A percentile compares a stretch with the other conserved stretches of the same genome.
Conservation (phyloP, 1,140 invertebrate species). For the Camponotus floridanus region DNA sequence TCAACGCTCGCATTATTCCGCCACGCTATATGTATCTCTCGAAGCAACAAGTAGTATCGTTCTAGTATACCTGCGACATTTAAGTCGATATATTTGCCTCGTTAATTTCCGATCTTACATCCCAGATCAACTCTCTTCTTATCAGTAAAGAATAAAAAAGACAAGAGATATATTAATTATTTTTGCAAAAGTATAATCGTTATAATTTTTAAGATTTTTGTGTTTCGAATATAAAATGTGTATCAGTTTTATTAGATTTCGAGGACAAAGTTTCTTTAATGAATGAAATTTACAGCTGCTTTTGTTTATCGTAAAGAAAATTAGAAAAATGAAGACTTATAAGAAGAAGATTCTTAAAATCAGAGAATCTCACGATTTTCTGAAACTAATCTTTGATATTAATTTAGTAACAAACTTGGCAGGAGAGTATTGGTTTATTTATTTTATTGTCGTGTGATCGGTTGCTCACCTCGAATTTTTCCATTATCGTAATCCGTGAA, state of each 20-base stretch:
- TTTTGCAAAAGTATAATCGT: background rate
- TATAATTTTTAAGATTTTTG: background rate
- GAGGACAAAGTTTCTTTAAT: background rate
- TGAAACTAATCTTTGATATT: conserved; percentile 9
- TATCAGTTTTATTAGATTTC: background rate
- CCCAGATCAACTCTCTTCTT: background rate
- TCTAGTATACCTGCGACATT: conserved; percentile 61
- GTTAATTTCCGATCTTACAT: conserved; percentile 55
- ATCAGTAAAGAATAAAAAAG: background rate
- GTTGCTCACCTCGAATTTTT: conserved; percentile 42
- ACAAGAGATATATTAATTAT: conserved; percentile 3
- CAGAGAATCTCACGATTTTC: background rate
- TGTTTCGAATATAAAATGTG: background rate
- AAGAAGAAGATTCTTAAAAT: background rate
- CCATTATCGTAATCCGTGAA: conserved; percentile 9
- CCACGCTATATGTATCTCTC: conserved; percentile 30
- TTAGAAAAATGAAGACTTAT: conserved; percentile 14
- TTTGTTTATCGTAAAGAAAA: background rate
- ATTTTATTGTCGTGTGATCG: conserved; percentile 10
- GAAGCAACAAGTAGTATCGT: conserved; percentile 76
- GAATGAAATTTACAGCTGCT: background rate
- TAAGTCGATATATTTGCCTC: conserved; percentile 63
- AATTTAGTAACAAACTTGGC: background rate
- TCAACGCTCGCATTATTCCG: conserved; percentile 22
- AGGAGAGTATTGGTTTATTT: background rate